phyloP scores from a whole-genome alignment of 37 sponge, comb jelly and placozoan genomes.

The Halisarca cf. caerulea region DNA sequence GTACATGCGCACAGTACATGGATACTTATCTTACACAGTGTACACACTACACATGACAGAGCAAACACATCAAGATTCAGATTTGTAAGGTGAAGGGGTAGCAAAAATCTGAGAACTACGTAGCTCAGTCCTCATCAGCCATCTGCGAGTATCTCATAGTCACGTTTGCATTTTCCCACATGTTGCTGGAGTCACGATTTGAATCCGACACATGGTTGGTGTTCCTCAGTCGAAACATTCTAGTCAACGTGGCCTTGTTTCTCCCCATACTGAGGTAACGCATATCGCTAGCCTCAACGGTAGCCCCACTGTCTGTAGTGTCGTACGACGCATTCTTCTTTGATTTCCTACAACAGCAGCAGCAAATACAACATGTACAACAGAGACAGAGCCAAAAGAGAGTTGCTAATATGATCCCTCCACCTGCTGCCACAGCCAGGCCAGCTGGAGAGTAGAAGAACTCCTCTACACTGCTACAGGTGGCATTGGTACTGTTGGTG shows the following conservation, averaged over 20 bases:
- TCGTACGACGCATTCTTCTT: not conserved
- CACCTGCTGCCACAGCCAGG: conserved; percentile 44
- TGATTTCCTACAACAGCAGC: conserved; percentile 46
- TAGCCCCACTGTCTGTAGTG: conserved; percentile 26
- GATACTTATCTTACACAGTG: no score
- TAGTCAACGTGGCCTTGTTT: conserved; percentile 1
- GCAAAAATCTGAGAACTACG: no score
- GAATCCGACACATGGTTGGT: not conserved
- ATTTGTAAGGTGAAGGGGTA: no score
- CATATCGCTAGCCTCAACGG: conserved; percentile 44
- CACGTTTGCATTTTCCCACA: no score
- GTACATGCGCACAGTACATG: no score
- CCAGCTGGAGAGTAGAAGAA: conserved; percentile 73
- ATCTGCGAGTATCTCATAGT: no score
- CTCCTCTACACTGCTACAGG: conserved; percentile 10
- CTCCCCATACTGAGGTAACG: conserved; percentile 31
- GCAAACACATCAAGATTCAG: no score
- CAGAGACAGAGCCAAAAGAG: conserved; percentile 38
- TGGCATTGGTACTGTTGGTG: not conserved
- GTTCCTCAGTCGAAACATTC: not conserved
- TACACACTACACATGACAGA: no score
- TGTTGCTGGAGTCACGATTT: no score
- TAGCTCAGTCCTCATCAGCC: no score
- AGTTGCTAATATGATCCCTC: conserved; percentile 35
- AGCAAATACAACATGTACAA: conserved; percentile 54